phyloP scores from a whole-genome alignment of 1,140 invertebrate genomes.

The Psilanteris sp. region DNA sequence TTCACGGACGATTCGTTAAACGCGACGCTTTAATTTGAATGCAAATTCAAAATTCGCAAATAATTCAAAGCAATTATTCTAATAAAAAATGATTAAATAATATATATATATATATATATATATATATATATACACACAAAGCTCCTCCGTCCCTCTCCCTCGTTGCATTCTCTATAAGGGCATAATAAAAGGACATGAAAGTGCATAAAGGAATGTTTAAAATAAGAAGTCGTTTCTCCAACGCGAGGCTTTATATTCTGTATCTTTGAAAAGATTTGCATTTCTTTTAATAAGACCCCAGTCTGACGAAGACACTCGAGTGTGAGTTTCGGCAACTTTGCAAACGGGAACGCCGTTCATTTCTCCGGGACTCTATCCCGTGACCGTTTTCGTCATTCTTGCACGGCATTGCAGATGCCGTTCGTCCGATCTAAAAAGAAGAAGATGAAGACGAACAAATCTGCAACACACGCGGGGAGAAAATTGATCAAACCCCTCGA shows the following conservation, averaged over 20 bases:
- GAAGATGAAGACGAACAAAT: constrained; percentile 53
- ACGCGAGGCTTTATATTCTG: constrained; percentile 24
- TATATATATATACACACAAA: no score
- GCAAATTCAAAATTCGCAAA: no score
- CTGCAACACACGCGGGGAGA: constrained; percentile 53
- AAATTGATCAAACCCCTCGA: constrained; percentile 63
- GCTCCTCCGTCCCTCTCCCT: no score
- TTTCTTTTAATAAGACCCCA: constrained; percentile 53
- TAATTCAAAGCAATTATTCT: no score
- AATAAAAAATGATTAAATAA: no score
- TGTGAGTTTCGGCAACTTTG: constrained; percentile 70
- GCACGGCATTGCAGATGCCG: constrained; percentile 71
- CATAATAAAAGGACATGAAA: constrained; percentile 17
- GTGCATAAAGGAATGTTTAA: constrained; percentile 31
- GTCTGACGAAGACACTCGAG: constrained; percentile 61
- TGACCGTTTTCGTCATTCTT: constrained; percentile 73
- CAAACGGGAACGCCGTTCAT: constrained; percentile 77
- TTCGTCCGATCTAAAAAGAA: constrained; percentile 38
- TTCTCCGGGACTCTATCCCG: constrained; percentile 70
- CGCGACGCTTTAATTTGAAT: no score
- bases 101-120: no score
- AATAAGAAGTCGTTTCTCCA: constrained; percentile 32
- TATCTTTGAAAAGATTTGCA: constrained; percentile 56
- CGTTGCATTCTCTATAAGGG: no score
- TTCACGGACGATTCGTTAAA: no score